These are phyloP conservation scores for Schizopygopsis malacanthus DNA, from an alignment of 2,797 vertebrate genomes.

Conservation along the genomic window DNA sequence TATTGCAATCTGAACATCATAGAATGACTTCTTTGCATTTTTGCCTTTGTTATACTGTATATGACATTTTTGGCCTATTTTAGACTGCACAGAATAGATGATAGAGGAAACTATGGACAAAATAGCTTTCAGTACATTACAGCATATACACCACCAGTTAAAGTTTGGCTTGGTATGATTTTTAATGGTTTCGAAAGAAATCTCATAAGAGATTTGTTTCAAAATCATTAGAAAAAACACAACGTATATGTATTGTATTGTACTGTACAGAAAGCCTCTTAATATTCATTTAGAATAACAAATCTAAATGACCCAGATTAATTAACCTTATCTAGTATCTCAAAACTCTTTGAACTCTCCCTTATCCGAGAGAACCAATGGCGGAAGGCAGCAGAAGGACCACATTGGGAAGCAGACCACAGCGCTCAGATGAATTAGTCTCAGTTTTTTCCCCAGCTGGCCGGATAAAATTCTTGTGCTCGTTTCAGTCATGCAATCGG, in stretches of 20 bases:
- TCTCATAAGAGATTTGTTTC: background rate
- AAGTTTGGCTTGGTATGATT: background rate
- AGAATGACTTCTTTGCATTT: background rate
- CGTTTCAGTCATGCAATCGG: constrained; percentile 53
- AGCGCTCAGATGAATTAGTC: constrained; percentile 40
- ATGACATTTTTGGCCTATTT: background rate
- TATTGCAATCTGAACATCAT: background rate
- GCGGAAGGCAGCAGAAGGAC: constrained; percentile 42
- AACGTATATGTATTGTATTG: background rate
- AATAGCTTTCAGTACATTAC: background rate
- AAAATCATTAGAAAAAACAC: background rate
- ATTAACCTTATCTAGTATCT: background rate
- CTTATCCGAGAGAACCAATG: background rate
- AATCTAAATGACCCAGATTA: background rate
- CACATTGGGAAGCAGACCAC: constrained; percentile 46
- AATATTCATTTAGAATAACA: background rate
- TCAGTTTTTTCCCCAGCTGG: constrained; percentile 38
- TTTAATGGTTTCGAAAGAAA: background rate
- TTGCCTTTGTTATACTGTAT: background rate
- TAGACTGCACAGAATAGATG: background rate
- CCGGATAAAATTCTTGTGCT: constrained; percentile 38
- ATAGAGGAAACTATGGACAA: background rate
- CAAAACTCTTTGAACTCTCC: background rate
- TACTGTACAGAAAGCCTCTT: background rate
- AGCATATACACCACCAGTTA: background rate